A percentile compares a stretch with the other conserved stretches of the same genome.
phyloP scores from a whole-genome alignment of 2,797 vertebrate species.

The Orientallactaga sibirica region DNA sequence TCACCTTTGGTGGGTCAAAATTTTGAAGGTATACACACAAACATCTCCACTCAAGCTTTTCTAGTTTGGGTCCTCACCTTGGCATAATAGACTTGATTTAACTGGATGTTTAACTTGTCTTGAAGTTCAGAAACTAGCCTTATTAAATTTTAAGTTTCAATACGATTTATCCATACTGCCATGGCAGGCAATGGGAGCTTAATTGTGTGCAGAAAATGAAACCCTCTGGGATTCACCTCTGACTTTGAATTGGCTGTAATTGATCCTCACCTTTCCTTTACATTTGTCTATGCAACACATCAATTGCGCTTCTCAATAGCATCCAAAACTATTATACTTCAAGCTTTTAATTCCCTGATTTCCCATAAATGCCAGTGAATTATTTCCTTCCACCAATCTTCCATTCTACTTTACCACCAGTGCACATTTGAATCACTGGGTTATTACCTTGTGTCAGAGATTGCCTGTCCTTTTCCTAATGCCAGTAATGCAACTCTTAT shows the following conservation, averaged over 20 bases:
- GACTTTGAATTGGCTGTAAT: neutral
- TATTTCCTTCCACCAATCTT: neutral
- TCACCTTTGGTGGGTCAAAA: no score
- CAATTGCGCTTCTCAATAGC: neutral
- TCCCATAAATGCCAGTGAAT: neutral
- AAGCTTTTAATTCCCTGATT: neutral
- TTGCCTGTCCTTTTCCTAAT: neutral
- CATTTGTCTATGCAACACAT: neutral
- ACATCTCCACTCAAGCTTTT: neutral
- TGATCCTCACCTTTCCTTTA: neutral
- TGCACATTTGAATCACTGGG: neutral
- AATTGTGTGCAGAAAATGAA: neutral
- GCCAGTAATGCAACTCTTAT: neutral
- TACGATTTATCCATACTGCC: slow-evolving; percentile 4
- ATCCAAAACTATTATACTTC: neutral
- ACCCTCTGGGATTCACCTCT: neutral
- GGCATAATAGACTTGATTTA: neutral
- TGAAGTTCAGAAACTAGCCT: neutral
- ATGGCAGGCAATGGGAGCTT: neutral
- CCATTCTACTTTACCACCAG: neutral
- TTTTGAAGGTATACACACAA: neutral
- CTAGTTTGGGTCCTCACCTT: neutral
- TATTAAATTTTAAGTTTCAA: neutral
- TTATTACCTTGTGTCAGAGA: neutral
- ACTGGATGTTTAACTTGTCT: neutral